A percentile compares a stretch with the other conserved stretches of the same genome.
Conservation (phyloP, 1,140 invertebrate species). For the Brachionus asplanchnoidis region DNA sequence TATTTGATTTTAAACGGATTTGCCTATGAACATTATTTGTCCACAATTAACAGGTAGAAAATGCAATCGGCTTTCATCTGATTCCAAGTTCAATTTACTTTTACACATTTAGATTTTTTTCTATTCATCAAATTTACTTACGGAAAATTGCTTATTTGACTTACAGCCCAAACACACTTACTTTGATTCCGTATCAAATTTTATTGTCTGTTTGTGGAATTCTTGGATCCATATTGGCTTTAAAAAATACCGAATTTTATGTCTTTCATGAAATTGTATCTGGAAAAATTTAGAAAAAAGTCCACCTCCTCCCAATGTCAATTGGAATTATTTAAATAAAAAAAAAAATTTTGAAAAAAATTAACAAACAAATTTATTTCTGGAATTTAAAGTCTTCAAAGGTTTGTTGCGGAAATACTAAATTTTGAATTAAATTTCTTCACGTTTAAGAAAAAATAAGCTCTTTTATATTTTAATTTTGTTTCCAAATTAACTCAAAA, state of each 20-base stretch:
- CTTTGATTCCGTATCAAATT: constrained; percentile 34
- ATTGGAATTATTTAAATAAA: neutral
- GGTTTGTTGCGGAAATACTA: too few species aligned
- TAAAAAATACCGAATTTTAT: neutral
- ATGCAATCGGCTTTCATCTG: neutral
- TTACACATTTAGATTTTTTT: neutral
- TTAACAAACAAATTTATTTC: neutral
- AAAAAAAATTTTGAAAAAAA: neutral
- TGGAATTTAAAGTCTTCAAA: too few species aligned
- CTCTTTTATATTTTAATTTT: neutral
- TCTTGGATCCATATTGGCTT: neutral
- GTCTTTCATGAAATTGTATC: neutral
- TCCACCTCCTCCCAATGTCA: neutral
- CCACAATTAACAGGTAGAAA: neutral
- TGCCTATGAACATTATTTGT: constrained; percentile 15
- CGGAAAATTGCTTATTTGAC: constrained; percentile 4
- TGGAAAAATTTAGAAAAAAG: neutral
- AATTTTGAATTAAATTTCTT: neutral
- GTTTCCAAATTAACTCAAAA: neutral
- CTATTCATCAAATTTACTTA: constrained; percentile 3
- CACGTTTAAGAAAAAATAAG: neutral
- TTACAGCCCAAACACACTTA: neutral
- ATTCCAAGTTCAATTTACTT: constrained; percentile 6
- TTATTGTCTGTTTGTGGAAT: constrained; percentile 8
- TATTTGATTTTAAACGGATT: constrained; percentile 30